A percentile compares a stretch with the other conserved stretches of the same genome.
These are phyloP conservation scores for Aleiodes sp. DNA, from an alignment of 1,140 invertebrate genomes.

Conservation along the genomic window DNA sequence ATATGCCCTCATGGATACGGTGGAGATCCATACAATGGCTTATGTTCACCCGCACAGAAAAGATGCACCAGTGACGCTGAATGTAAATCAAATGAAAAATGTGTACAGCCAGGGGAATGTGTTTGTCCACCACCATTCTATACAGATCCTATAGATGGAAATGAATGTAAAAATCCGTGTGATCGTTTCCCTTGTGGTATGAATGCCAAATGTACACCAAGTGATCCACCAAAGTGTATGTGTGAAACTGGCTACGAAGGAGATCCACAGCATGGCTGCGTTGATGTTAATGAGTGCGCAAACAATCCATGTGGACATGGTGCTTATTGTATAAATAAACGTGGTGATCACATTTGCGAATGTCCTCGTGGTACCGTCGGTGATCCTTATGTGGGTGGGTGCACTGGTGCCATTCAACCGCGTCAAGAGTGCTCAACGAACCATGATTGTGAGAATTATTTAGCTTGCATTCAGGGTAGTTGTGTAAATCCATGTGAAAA, in stretches of 20 bases:
- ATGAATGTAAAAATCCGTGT: slow-evolving; percentile 88
- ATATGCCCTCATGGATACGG: slow-evolving; percentile 81
- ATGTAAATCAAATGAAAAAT: slow-evolving; percentile 88
- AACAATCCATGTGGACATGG: slow-evolving; percentile 84
- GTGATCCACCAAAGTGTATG: slow-evolving; percentile 87
- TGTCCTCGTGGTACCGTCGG: slow-evolving; percentile 83
- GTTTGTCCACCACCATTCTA: slow-evolving; percentile 89
- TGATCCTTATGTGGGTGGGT: slow-evolving; percentile 84
- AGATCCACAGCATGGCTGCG: slow-evolving; percentile 82
- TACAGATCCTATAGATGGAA: slow-evolving; percentile 79
- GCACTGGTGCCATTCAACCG: slow-evolving; percentile 66
- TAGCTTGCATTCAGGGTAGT: slow-evolving; percentile 79
- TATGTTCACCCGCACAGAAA: slow-evolving; percentile 82
- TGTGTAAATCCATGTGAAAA: slow-evolving; percentile 84
- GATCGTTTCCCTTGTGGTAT: slow-evolving; percentile 88
- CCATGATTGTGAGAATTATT: slow-evolving; percentile 80
- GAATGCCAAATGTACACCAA: slow-evolving; percentile 91
- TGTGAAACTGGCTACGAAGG: slow-evolving; percentile 86
- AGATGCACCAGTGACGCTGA: slow-evolving; percentile 83
- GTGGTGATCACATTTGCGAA: slow-evolving; percentile 84
- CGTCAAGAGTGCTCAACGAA: slow-evolving; percentile 76
- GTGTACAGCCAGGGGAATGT: slow-evolving; percentile 89
- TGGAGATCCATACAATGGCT: slow-evolving; percentile 69
- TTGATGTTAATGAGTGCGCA: slow-evolving; percentile 84
- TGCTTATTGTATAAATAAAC: slow-evolving; percentile 86